Percentiles rank a stretch among this genome's conserved stretches.
These are phyloP conservation scores for Panulirus ornatus DNA, from an alignment of 1,140 invertebrate species.

Conservation along the genomic window DNA sequence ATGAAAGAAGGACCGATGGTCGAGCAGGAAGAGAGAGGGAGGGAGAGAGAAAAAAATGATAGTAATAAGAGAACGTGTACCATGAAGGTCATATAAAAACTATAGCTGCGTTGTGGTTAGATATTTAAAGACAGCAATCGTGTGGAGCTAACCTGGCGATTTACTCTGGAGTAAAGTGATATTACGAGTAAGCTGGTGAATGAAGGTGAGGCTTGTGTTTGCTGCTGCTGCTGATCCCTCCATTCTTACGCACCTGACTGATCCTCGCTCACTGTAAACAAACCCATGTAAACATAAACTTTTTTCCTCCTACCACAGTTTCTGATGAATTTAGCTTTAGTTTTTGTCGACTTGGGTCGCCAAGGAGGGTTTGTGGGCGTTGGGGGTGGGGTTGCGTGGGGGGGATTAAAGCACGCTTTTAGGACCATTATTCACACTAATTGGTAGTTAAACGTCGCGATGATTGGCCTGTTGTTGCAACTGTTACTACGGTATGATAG, in stretches of 20 bases:
- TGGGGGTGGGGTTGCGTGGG: neutral
- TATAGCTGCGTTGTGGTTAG: neutral
- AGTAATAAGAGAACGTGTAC: neutral
- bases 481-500: neutral
- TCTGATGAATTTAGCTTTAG: neutral
- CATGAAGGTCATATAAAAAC: neutral
- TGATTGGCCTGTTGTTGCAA: neutral
- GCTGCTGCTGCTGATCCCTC: neutral
- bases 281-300: neutral
- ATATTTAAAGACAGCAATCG: neutral
- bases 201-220: neutral
- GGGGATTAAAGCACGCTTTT: neutral
- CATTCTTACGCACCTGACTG: neutral
- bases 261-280: neutral
- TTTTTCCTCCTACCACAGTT: neutral
- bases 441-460: conserved; percentile 20
- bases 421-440: conserved; percentile 38
- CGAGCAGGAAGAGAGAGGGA: no score
- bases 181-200: neutral
- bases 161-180: neutral
- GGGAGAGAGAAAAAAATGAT: neutral
- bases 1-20: no score
- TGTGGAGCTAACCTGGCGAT: neutral
- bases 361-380: neutral
- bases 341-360: neutral